phyloP scores from a whole-genome alignment of 2,113 vertebrate species.

The Mesocricetus auratus region DNA sequence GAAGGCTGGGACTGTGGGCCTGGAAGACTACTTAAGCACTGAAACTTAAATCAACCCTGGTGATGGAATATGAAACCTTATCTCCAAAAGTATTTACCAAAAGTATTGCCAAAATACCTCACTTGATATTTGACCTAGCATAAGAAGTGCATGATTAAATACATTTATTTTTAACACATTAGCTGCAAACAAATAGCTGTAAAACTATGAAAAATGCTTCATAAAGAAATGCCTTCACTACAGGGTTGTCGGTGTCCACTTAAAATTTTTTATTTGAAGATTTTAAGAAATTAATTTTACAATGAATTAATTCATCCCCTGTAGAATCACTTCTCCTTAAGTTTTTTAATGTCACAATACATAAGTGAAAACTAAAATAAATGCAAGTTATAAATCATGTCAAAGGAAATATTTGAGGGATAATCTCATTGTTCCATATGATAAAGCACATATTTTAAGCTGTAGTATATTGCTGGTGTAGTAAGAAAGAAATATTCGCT shows the following conservation, averaged over 20 bases:
- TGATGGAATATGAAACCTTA: neutral
- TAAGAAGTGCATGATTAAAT: slow-evolving; percentile 37
- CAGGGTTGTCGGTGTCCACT: neutral
- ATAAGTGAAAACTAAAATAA: neutral
- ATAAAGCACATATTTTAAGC: slow-evolving; percentile 36
- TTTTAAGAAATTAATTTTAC: slow-evolving; percentile 60
- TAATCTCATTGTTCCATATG: neutral
- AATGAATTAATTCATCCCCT: slow-evolving; percentile 30
- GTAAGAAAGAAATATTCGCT: neutral
- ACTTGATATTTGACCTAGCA: neutral
- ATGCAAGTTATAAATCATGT: neutral
- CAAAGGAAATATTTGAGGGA: slow-evolving; percentile 50
- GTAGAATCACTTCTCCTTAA: neutral
- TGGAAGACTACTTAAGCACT: neutral
- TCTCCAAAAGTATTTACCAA: neutral
- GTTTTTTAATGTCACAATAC: neutral
- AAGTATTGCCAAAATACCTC: neutral
- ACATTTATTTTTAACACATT: slow-evolving; percentile 59
- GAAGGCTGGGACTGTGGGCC: neutral
- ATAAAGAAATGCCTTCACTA: neutral
- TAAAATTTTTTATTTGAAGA: slow-evolving; percentile 2
- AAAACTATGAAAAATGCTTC: neutral
- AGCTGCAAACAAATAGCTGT: slow-evolving; percentile 21
- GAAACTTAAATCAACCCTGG: neutral
- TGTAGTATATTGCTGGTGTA: neutral